These are phyloP conservation scores for Pogoniulus pusillus DNA, from an alignment of 2,797 vertebrate species.

Conservation along the genomic window DNA sequence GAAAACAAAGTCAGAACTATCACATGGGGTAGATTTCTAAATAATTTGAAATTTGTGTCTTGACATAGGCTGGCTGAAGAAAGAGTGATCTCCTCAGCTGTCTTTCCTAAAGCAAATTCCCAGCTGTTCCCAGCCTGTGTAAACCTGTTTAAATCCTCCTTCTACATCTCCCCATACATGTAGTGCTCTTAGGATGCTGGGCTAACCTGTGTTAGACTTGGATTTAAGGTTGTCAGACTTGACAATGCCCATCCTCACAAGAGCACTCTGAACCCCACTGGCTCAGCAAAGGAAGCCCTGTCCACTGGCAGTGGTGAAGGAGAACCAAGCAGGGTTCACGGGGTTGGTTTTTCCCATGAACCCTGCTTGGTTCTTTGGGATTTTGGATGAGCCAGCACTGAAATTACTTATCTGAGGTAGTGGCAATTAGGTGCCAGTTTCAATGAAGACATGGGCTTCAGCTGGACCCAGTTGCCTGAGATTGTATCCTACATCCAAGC, in stretches of 20 bases:
- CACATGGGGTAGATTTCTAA: background rate
- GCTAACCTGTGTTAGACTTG: background rate
- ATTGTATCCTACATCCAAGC: background rate
- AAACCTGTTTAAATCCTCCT: background rate
- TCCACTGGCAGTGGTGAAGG: background rate
- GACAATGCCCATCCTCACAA: background rate
- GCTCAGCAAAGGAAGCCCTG: background rate
- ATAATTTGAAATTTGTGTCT: background rate
- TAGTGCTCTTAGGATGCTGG: background rate
- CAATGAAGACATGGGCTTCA: background rate
- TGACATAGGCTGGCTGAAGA: background rate
- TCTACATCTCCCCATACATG: rapidly evolving
- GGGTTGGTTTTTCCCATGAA: background rate
- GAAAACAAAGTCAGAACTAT: background rate
- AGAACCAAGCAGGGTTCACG: background rate
- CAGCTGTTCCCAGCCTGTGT: background rate
- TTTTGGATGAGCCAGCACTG: background rate
- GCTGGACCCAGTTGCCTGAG: background rate
- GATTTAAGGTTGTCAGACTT: background rate
- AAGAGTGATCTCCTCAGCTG: background rate
- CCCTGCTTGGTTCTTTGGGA: background rate
- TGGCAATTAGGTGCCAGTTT: background rate
- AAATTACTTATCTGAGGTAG: background rate
- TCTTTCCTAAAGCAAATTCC: background rate
- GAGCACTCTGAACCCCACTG: background rate